These are phyloP conservation scores for Bubo blakistoni DNA, from an alignment of 2,113 vertebrate genomes.

Conservation along the genomic window DNA sequence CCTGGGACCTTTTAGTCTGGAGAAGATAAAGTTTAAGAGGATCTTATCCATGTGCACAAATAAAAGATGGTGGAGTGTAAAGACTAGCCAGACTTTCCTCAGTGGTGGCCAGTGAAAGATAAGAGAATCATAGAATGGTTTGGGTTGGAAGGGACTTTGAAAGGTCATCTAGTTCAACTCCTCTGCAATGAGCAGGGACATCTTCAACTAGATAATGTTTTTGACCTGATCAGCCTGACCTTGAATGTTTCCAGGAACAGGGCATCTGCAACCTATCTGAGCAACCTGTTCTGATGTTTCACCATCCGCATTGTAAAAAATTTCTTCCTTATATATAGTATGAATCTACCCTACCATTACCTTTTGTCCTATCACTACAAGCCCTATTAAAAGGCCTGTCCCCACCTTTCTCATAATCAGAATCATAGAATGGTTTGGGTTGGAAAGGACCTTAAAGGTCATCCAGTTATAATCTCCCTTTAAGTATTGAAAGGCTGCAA, in stretches of 20 bases:
- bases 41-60: neutral
- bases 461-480: neutral
- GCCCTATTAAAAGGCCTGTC: neutral
- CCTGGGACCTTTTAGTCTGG: neutral
- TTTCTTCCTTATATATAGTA: neutral
- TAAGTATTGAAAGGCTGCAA: neutral
- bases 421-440: too few relatives aligned
- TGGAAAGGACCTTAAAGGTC: too few relatives aligned
- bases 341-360: neutral
- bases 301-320: neutral
- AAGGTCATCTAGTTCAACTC: neutral
- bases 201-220: neutral
- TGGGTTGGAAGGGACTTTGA: neutral
- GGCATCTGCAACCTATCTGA: neutral
- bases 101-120: neutral
- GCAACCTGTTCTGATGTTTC: neutral
- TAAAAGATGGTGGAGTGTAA: neutral
- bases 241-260: neutral
- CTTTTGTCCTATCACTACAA: too few relatives aligned
- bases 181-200: too few relatives aligned
- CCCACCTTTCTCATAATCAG: neutral
- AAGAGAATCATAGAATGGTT: neutral
- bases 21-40: neutral
- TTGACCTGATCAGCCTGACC: neutral
- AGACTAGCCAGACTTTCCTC: neutral